Conservation (phyloP, 2,888 invertebrate species). For the Zygogramma bicolorata region DNA sequence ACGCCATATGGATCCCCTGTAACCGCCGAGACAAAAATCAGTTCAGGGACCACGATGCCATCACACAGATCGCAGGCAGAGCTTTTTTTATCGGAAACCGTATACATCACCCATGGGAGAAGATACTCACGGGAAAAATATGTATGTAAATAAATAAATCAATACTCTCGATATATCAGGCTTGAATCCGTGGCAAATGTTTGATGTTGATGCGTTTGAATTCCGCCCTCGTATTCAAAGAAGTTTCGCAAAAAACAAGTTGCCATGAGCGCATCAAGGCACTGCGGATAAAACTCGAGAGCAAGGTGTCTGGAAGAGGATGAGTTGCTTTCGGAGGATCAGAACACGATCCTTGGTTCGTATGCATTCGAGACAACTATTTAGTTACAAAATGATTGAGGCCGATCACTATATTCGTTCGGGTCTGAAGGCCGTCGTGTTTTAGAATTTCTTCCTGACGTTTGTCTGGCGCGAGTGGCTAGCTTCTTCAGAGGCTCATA, state of each 20-base stretch:
- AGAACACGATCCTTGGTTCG: no score
- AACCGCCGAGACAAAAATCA: conserved; percentile 5
- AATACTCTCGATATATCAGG: conserved; percentile 29
- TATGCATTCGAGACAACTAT: no score
- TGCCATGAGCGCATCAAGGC: not conserved
- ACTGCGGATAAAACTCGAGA: not conserved
- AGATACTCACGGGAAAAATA: conserved; percentile 46
- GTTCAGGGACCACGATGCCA: conserved; percentile 6
- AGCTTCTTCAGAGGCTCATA: no score
- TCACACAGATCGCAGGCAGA: not conserved
- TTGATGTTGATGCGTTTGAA: not conserved
- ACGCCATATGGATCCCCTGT: not conserved
- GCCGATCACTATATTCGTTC: no score
- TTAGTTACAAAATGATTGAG: no score
- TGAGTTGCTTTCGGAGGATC: not conserved
- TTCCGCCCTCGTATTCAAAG: not conserved
- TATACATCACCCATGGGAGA: conserved; percentile 42
- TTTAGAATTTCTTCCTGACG: no score
- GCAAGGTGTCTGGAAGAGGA: not conserved
- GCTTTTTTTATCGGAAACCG: conserved; percentile 14
- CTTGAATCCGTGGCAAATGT: conserved; percentile 8
- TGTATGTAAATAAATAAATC: conserved; percentile 49
- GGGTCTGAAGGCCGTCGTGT: no score
- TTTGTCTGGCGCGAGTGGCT: no score
- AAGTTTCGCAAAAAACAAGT: not conserved